Conservation (phyloP, 2,113 vertebrate genomes). For the Rhabdomys dilectus region DNA sequence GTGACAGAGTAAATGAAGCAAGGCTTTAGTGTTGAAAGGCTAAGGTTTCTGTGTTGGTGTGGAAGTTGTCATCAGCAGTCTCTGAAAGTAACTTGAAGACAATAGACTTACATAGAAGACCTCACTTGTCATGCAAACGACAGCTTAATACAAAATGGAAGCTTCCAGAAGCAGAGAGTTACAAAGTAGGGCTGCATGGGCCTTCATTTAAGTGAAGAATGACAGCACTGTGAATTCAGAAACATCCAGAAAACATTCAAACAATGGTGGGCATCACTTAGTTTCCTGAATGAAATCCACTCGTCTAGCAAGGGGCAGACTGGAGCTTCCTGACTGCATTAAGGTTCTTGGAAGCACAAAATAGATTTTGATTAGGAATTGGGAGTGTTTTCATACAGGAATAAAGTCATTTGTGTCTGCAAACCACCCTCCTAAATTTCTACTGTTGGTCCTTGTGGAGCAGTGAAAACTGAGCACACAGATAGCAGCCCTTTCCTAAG, state of each 20-base stretch:
- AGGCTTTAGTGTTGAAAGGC: background rate
- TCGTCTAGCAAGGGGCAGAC: background rate
- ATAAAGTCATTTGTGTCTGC: background rate
- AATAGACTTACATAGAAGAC: background rate
- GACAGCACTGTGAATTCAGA: background rate
- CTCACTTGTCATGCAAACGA: background rate
- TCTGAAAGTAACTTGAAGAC: background rate
- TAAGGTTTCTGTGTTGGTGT: background rate
- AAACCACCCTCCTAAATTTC: background rate
- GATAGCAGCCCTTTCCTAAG: background rate
- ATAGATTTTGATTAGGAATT: background rate
- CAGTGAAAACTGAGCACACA: background rate
- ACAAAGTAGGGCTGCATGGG: background rate
- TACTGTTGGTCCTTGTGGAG: background rate
- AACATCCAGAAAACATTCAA: background rate
- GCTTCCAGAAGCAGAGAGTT: background rate
- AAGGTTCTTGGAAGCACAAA: background rate
- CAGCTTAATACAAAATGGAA: background rate
- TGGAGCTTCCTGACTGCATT: background rate
- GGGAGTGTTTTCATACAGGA: background rate
- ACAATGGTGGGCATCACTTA: background rate
- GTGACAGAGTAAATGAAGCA: background rate
- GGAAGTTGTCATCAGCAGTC: background rate
- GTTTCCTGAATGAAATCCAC: background rate
- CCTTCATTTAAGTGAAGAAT: background rate